phyloP scores from a whole-genome alignment of 2,888 invertebrate species.

The Enchytraeus crypticus region DNA sequence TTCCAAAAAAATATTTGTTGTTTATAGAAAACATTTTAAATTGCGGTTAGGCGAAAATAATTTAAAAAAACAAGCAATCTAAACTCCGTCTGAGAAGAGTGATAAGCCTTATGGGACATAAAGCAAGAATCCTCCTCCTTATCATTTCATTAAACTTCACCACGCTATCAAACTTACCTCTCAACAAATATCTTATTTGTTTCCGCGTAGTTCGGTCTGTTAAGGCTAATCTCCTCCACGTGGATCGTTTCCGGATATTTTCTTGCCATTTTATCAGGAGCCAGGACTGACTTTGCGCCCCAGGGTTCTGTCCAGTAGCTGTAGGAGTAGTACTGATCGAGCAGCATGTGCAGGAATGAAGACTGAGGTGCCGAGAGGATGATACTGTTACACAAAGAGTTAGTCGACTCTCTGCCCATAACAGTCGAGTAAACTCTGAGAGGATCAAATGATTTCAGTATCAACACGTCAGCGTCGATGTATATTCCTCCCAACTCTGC shows the following conservation, averaged over 20 bases:
- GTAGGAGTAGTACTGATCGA: slow-evolving; percentile 12
- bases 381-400: slow-evolving; percentile 17
- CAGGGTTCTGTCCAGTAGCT: slow-evolving; percentile 9
- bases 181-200: not conserved
- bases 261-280: slow-evolving; percentile 4
- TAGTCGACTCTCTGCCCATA: slow-evolving; percentile 18
- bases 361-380: slow-evolving; percentile 11
- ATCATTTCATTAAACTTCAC: too few relatives aligned
- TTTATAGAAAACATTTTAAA: too few relatives aligned
- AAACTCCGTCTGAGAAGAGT: too few relatives aligned
- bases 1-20: too few relatives aligned
- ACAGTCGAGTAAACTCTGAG: slow-evolving; percentile 8
- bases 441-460: slow-evolving; percentile 18
- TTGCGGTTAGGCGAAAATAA: too few relatives aligned
- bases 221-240: slow-evolving; percentile 13
- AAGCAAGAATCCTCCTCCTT: too few relatives aligned
- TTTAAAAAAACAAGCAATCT: too few relatives aligned
- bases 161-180: too few relatives aligned
- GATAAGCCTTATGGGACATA: too few relatives aligned
- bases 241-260: slow-evolving; percentile 16
- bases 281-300: too few relatives aligned
- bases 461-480: slow-evolving; percentile 22
- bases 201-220: slow-evolving; percentile 14
- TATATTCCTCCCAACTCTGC: slow-evolving; percentile 27
- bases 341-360: slow-evolving; percentile 18